Base-by-base conservation (phyloP, 2,113 vertebrate genomes). In the Mungos mungo region DNA sequence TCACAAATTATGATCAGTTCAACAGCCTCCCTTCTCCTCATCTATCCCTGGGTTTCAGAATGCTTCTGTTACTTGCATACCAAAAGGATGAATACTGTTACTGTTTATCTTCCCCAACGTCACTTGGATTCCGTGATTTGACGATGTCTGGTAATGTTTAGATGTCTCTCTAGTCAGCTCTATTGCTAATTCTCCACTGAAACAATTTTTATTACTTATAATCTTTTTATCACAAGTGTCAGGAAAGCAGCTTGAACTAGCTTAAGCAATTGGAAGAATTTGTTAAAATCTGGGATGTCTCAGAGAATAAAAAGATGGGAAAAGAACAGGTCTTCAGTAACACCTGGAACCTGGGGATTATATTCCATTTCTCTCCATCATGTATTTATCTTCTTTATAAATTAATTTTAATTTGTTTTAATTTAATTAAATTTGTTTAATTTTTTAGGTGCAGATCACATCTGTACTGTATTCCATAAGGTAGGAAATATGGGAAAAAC, bases 321-420 rank as follows among this genome's bases (percentile, higher is more conserved):
- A 31, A 29, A 83, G 4, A 68, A 57, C 21, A 33, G 16, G 9
- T 87, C 60, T 35, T 57, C 11, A 54, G 38, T 87, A 82, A 71
- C 25, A 94, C 23, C 33, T 69, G 27, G 29, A 89, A 88, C 10
- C 1, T 29, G 9, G 41, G 21, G 4, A 68, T 86, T 90, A 45
- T 19, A 76, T 93, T 93, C 52, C 1, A 12, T 47, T 8, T 92
- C n/a, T 80, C 15, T 88, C 15, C 52, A n/a, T 27, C 9, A 25
- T n/a, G 21, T 92, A 27, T 76, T 96, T 95, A 76, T 94, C 54
- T 92, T 87, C 33, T 84, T 88, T 72, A n/a, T 23, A 31, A 90
- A 68, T 13, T 50, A 50, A 50, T 50, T 50, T 50, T 50, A 50
- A 50, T 50, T 50, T 50, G 50, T 50, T 50, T 50, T 50, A 14